phyloP scores from a whole-genome alignment of 64 coral and sea anemone species.

The Porites lutea region DNA sequence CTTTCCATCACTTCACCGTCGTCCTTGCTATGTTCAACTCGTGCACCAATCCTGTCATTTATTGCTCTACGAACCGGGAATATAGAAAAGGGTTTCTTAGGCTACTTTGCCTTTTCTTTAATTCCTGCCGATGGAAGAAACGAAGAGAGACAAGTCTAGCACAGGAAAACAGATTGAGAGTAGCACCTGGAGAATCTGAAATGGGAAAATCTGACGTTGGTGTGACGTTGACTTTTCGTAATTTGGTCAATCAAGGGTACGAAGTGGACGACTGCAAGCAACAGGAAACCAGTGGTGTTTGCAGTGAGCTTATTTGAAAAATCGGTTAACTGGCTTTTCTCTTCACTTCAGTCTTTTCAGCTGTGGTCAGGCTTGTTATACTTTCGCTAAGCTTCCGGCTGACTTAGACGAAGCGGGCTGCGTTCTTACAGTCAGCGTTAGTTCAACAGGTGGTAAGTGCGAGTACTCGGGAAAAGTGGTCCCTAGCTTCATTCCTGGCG shows the following conservation, averaged over 20 bases:
- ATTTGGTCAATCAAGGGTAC: not conserved
- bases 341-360: too few species aligned
- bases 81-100: slow-evolving; percentile 40
- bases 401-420: too few species aligned
- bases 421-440: too few species aligned
- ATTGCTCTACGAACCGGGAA: slow-evolving; percentile 62
- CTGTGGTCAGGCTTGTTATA: too few species aligned
- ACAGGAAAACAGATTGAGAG: not conserved
- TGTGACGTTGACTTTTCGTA: not conserved
- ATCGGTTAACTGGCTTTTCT: too few species aligned
- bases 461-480: too few species aligned
- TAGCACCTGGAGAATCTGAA: not conserved
- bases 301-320: too few species aligned
- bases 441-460: too few species aligned
- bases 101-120: slow-evolving; percentile 4
- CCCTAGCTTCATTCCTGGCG: too few species aligned
- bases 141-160: not conserved
- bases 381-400: too few species aligned
- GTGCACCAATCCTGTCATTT: slow-evolving; percentile 61
- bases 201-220: slow-evolving; percentile 7
- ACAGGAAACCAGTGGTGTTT: too few species aligned
- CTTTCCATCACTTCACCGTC: slow-evolving; percentile 73
- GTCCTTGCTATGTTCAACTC: slow-evolving; percentile 78
- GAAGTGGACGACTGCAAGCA: not conserved
- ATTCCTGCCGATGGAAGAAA: not conserved